Base-by-base conservation (phyloP, 2,888 invertebrate genomes). In the Aleiodes alternator region DNA sequence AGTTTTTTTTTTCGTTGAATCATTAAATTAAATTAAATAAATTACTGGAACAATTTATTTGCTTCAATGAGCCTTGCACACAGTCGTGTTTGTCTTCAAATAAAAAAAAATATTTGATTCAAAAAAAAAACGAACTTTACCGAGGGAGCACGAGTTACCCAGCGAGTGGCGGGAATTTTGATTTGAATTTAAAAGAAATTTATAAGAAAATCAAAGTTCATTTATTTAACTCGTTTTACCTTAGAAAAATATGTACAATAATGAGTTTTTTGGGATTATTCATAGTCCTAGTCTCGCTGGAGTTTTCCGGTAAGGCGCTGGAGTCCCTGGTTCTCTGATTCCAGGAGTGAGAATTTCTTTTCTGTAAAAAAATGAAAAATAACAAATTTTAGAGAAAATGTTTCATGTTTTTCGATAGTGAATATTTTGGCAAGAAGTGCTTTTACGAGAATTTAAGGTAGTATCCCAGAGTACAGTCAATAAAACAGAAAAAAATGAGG, bases 261-360 rank as follows among this genome's bases (percentile, higher is more conserved):
- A 4, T 14, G n/a, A 6, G 6, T n/a, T n/a, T 38, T 38, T 61
- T 8, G 38, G n/a, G 34, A 61, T n/a, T 64, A 48, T 81, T 91
- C 92, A 97, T 69, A 97, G 90, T 0, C 97, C 97, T 76, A 97
- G 92, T 79, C 96, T 90, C 0, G 94, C 92, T 0, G 96, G 96
- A 8, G 96, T 96, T 77, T 95, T 90, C 38, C 91, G 87, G 69
- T 91, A 92, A 1, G 91, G 91, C 2, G 90, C 89, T 16, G 92
- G 91, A 5, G 92, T 93, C 8, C 95, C 92, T 0, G 95, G 95
- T 57, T 95, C 94, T 69, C 92, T 91, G 0, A 94, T 91, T 0
- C 96, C 96, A 0, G 97, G 96, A 2, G 95, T 95, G 11, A 96
- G 92, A 79, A 97, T 94, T 85, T 96, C 96, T 82, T 95, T 94